Percentiles rank a stretch among this genome's conserved stretches.
phyloP scores from a whole-genome alignment of 2,113 vertebrate genomes.

The Eulacestoma nigropectus region DNA sequence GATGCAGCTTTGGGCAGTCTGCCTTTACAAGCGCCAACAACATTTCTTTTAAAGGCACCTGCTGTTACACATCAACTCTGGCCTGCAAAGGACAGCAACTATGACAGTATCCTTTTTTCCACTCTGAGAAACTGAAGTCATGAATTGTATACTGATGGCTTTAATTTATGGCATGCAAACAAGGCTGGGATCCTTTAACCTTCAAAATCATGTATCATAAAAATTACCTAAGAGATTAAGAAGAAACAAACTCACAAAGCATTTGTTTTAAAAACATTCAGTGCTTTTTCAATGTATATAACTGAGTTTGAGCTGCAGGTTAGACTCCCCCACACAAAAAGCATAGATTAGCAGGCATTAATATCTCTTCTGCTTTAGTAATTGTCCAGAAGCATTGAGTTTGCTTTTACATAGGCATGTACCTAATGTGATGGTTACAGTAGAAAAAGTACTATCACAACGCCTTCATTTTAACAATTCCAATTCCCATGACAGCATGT shows the following conservation, averaged over 20 bases:
- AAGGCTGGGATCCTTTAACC: slow-evolving; percentile 32
- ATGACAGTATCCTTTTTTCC: neutral
- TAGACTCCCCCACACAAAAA: neutral
- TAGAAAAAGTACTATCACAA: neutral
- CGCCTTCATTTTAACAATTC: neutral
- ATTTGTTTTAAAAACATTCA: neutral
- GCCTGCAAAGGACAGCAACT: slow-evolving; percentile 27
- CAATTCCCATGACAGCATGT: neutral
- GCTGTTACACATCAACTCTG: slow-evolving; percentile 47
- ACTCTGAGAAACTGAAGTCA: neutral
- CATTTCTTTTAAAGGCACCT: slow-evolving; percentile 54
- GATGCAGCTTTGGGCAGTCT: neutral
- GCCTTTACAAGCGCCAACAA: slow-evolving; percentile 34
- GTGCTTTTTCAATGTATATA: neutral
- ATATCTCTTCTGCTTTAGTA: neutral
- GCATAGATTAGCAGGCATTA: neutral
- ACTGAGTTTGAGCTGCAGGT: neutral
- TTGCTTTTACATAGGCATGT: neutral
- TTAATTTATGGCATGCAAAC: slow-evolving; percentile 39
- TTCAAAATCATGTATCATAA: slow-evolving; percentile 17
- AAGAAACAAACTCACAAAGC: neutral
- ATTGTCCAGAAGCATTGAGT: neutral
- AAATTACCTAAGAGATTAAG: neutral
- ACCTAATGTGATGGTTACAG: neutral
- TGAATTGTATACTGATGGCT: slow-evolving; percentile 1